phyloP scores from a whole-genome alignment of 2,888 invertebrate species.

The Chrysolina americana region DNA sequence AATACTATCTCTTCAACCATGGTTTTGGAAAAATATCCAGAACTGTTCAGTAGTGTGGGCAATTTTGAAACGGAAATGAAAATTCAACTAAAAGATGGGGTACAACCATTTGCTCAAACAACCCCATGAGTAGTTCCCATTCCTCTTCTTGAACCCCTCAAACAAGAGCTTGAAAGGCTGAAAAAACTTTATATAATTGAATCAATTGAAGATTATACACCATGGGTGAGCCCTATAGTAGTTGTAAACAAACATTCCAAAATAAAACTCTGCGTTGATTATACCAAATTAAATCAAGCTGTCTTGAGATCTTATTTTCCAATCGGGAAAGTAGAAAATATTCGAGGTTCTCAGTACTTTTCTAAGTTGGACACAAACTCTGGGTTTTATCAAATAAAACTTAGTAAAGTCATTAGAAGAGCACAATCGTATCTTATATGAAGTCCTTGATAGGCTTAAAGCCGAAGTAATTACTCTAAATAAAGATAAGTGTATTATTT shows the following conservation, averaged over 20 bases:
- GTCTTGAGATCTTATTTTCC: conserved; percentile 52
- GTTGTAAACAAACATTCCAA: conserved; percentile 39
- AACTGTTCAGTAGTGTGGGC: conserved; percentile 36
- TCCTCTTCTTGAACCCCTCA: conserved; percentile 46
- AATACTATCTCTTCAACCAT: too few relatives aligned
- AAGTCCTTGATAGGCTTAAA: conserved; percentile 50
- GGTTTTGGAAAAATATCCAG: conserved; percentile 19
- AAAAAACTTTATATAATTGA: conserved; percentile 36
- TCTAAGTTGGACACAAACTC: conserved; percentile 42
- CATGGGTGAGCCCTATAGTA: too few relatives aligned
- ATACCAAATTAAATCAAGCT: conserved; percentile 46
- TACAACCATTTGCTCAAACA: conserved; percentile 39
- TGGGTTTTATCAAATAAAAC: conserved; percentile 41
- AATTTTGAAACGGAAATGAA: conserved; percentile 42
- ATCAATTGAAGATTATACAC: too few relatives aligned
- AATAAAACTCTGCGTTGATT: conserved; percentile 46
- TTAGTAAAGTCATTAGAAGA: conserved; percentile 46
- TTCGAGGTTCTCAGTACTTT: conserved; percentile 34
- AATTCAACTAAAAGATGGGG: conserved; percentile 37
- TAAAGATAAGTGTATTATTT: conserved; percentile 57
- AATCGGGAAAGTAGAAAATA: conserved; percentile 54
- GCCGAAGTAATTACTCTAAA: conserved; percentile 56
- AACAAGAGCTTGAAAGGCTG: conserved; percentile 44
- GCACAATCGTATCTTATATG: conserved; percentile 49
- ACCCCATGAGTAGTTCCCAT: conserved; percentile 48